Conservation (phyloP, 2,113 vertebrate genomes). For the Lonchura striata region DNA sequence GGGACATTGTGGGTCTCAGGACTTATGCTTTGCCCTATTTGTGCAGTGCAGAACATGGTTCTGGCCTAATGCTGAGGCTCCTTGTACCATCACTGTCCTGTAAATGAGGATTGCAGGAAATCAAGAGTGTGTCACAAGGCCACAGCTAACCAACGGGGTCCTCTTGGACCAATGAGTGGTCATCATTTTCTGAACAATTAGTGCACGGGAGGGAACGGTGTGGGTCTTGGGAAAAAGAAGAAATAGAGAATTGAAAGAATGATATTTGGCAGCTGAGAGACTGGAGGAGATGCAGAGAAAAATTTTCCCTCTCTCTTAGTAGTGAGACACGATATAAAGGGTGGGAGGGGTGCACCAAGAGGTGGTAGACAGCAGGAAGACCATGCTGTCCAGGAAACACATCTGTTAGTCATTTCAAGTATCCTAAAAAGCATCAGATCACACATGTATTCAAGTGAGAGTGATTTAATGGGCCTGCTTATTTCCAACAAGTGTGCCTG, state of each 20-base stretch:
- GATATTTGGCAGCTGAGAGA: neutral
- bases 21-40: neutral
- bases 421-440: neutral
- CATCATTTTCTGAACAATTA: neutral
- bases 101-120: neutral
- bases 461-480: neutral
- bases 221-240: neutral
- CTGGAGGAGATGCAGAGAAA: neutral
- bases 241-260: neutral
- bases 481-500: neutral
- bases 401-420: neutral
- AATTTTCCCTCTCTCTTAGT: neutral
- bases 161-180: neutral
- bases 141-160: fast-evolving
- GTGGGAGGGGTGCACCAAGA: neutral
- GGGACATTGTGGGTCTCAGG: neutral
- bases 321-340: fast-evolving
- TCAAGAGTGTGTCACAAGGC: neutral
- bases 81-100: fast-evolving
- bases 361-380: neutral
- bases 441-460: neutral
- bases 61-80: neutral
- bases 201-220: neutral
- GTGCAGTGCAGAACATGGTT: neutral
- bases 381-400: neutral